Percentiles rank a stretch among this genome's conserved stretches.
Conservation (phyloP, 2,797 vertebrate species). For the Epinephelus malabaricus region DNA sequence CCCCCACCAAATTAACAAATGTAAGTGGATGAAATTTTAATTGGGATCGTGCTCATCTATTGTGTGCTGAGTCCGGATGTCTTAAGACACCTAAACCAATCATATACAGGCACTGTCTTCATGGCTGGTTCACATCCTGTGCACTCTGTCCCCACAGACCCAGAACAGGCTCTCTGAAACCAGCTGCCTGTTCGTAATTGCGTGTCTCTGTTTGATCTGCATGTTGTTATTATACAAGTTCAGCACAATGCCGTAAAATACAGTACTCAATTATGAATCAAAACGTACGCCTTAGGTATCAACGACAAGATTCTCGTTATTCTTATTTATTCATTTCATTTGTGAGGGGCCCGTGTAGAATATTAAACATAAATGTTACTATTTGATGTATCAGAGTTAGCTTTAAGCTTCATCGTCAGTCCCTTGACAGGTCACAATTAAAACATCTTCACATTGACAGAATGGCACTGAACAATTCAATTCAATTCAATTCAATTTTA, state of each 20-base stretch:
- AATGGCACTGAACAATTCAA: background rate
- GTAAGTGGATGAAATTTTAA: constrained; percentile 64
- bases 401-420: background rate
- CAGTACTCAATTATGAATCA: background rate
- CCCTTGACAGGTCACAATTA: background rate
- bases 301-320: too few relatives aligned
- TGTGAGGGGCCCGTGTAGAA: too few relatives aligned
- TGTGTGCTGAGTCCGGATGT: constrained; percentile 42
- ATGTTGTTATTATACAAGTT: constrained; percentile 35
- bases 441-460: background rate
- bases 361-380: too few relatives aligned
- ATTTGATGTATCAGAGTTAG: too few relatives aligned
- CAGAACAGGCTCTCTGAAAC: constrained; percentile 39
- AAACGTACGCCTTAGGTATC: background rate
- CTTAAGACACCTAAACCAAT: constrained; percentile 55
- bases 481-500: too few relatives aligned
- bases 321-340: too few relatives aligned
- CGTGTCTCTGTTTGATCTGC: constrained; percentile 46
- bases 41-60: constrained; percentile 53
- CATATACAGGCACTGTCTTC: constrained; percentile 26
- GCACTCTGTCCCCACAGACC: constrained; percentile 56
- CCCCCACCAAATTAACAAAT: constrained; percentile 42
- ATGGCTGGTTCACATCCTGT: constrained; percentile 58
- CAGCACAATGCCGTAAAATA: background rate
- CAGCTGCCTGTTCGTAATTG: constrained; percentile 49